These are phyloP conservation scores for Oscheius sp. DNA, from an alignment of 2,888 invertebrate species.

Conservation along the genomic window DNA sequence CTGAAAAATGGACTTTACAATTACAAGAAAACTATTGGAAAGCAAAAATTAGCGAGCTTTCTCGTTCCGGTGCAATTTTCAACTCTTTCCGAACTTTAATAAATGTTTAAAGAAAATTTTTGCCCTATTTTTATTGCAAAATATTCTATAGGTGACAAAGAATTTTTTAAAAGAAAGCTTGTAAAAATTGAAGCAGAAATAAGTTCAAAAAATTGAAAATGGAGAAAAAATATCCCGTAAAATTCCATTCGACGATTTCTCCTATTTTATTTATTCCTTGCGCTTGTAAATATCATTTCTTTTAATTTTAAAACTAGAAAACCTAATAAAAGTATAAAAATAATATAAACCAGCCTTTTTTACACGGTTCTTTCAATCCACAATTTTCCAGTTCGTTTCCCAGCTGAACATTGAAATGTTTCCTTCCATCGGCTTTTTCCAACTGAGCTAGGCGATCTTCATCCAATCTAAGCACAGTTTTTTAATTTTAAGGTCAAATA, in stretches of 20 bases:
- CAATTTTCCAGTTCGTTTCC: constrained; percentile 53
- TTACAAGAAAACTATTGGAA: background rate
- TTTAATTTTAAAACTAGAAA: background rate
- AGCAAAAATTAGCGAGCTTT: no score
- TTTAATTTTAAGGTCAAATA: background rate
- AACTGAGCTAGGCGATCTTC: constrained; percentile 52
- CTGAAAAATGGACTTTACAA: constrained; percentile 34
- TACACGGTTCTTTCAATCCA: constrained; percentile 46
- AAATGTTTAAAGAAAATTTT: no score
- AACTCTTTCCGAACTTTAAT: no score
- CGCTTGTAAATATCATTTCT: background rate
- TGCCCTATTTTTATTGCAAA: no score
- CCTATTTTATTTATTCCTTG: background rate
- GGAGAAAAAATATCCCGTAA: no score
- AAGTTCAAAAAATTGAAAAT: no score
- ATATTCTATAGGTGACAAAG: no score
- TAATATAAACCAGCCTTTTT: constrained; percentile 36
- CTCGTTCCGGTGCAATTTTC: no score
- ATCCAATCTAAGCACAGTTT: constrained; percentile 43
- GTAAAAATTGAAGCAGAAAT: no score
- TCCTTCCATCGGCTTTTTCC: constrained; percentile 30
- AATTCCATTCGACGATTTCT: no score
- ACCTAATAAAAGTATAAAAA: background rate
- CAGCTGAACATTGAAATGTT: constrained; percentile 31
- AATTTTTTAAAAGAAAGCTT: no score